These are phyloP conservation scores for Junonia oenone DNA, from an alignment of 2,888 invertebrate species.

Conservation along the genomic window DNA sequence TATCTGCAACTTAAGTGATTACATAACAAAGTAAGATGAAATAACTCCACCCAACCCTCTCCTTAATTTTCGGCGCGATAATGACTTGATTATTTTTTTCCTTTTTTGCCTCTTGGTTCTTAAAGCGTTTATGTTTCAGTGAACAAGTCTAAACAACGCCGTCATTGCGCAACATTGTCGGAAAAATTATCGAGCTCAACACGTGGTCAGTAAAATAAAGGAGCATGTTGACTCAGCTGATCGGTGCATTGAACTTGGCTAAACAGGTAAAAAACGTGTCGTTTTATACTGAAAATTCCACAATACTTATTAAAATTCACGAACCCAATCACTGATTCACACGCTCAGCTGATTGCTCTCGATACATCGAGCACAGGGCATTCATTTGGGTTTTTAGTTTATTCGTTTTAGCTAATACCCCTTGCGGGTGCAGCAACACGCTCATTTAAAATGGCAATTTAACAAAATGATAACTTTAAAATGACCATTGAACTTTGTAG, in stretches of 20 bases:
- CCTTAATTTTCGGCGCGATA: neutral
- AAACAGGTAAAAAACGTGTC: constrained; percentile 46
- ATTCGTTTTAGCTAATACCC: constrained; percentile 22
- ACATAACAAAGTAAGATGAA: constrained; percentile 6
- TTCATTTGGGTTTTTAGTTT: constrained; percentile 17
- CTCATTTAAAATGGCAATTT: constrained; percentile 2
- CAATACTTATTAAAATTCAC: constrained; percentile 33
- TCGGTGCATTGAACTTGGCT: constrained; percentile 65
- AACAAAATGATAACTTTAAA: neutral
- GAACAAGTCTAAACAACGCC: constrained; percentile 42
- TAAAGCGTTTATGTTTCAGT: neutral
- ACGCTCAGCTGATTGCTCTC: constrained; percentile 36
- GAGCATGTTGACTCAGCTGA: constrained; percentile 64
- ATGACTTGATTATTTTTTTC: neutral
- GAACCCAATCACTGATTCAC: constrained; percentile 37
- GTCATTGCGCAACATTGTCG: constrained; percentile 55
- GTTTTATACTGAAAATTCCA: constrained; percentile 38
- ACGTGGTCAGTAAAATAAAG: constrained; percentile 43
- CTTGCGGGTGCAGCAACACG: constrained; percentile 17
- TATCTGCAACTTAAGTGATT: constrained; percentile 13
- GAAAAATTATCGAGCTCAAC: constrained; percentile 41
- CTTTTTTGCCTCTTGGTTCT: neutral
- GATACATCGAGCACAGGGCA: constrained; percentile 24
- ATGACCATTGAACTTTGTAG: neutral
- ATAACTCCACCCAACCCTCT: neutral